Conservation (phyloP, 2,797 vertebrate species). For the Aselliscus stoliczkanus region DNA sequence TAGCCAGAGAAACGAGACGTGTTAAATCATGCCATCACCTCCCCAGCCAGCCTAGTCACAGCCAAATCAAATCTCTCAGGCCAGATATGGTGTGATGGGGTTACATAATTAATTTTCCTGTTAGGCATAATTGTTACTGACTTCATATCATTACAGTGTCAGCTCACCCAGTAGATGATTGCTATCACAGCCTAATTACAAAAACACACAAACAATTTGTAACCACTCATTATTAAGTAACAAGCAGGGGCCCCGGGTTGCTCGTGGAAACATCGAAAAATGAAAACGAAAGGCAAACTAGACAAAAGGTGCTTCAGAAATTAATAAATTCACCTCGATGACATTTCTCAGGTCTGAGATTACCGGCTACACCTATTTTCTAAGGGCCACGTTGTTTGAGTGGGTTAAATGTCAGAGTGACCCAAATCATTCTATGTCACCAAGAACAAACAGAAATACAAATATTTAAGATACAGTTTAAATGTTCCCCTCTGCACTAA, state of each 20-base stretch:
- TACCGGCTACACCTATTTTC: conserved; percentile 8
- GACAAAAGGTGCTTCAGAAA: conserved; percentile 26
- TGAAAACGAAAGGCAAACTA: neutral
- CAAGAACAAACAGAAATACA: conserved; percentile 22
- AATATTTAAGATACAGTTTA: neutral
- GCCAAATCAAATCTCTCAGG: conserved; percentile 36
- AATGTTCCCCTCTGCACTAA: neutral
- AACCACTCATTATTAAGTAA: conserved; percentile 52
- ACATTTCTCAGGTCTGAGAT: neutral
- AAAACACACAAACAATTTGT: conserved; percentile 64
- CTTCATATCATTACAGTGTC: conserved; percentile 48
- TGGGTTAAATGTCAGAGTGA: conserved; percentile 56
- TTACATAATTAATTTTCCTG: conserved; percentile 65
- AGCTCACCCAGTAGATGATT: neutral
- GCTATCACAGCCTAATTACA: conserved; percentile 56
- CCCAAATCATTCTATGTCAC: neutral
- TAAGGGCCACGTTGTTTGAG: neutral
- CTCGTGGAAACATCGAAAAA: neutral
- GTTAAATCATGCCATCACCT: neutral
- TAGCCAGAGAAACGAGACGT: neutral
- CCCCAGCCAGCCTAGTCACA: neutral
- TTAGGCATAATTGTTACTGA: conserved; percentile 64
- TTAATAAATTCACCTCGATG: neutral
- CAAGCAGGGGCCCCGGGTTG: neutral
- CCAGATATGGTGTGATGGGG: conserved; percentile 1